Conservation (phyloP, 2,888 invertebrate genomes). For the Drosophila infuscata region DNA sequence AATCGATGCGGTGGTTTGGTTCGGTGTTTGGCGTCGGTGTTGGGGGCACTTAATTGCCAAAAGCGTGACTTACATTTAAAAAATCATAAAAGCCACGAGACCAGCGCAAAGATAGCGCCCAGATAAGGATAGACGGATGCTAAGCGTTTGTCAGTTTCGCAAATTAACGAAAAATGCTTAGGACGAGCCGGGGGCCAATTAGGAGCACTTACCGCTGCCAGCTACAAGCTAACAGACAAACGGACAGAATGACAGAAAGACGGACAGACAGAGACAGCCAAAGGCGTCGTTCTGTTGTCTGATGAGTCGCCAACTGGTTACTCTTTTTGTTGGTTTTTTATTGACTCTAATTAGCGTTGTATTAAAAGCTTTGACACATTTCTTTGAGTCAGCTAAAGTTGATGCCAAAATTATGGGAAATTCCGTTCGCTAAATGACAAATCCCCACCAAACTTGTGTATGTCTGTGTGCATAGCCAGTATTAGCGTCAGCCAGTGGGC, state of each 20-base stretch:
- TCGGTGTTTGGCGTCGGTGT: constrained; percentile 37
- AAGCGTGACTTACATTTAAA: constrained; percentile 82
- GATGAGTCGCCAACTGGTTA: constrained; percentile 68
- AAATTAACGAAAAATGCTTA: constrained; percentile 67
- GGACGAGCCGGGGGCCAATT: constrained; percentile 66
- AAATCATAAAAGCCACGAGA: constrained; percentile 77
- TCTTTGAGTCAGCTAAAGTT: constrained; percentile 40
- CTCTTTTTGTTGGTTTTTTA: constrained; percentile 51
- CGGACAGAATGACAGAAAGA: neutral
- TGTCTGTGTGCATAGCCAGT: constrained; percentile 10
- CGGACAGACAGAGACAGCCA: neutral
- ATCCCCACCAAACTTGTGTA: constrained; percentile 33
- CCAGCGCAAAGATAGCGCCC: constrained; percentile 49
- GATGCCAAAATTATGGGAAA: constrained; percentile 61
- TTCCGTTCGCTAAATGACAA: constrained; percentile 62
- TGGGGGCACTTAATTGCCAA: constrained; percentile 78
- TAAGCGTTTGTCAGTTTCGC: constrained; percentile 62
- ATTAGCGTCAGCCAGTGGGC: constrained; percentile 61
- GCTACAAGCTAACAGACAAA: constrained; percentile 24
- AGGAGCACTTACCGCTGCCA: constrained; percentile 62
- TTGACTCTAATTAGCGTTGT: constrained; percentile 70
- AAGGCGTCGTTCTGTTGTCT: constrained; percentile 16
- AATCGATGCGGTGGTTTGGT: constrained; percentile 35
- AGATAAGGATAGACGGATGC: constrained; percentile 62
- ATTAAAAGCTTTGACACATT: constrained; percentile 55